Conservation (phyloP, 2,113 vertebrate species). For the Percina caprodes region DNA sequence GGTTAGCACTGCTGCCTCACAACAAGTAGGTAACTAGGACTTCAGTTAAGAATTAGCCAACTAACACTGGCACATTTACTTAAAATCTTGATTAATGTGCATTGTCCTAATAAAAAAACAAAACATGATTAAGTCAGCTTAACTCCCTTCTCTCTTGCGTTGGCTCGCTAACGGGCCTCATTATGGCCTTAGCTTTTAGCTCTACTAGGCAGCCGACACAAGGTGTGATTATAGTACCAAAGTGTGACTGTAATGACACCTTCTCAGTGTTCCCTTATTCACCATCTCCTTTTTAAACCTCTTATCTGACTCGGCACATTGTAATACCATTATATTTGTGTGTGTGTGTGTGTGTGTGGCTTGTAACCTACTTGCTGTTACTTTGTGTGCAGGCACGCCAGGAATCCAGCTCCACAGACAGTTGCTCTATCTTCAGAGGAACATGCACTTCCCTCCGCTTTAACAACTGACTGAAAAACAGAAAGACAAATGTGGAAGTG, state of each 20-base stretch:
- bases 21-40: too few species aligned
- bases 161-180: constrained; percentile 16
- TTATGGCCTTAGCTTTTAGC: neutral
- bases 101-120: too few species aligned
- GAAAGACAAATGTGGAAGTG: neutral
- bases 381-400: constrained; percentile 90
- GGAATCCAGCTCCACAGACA: constrained; percentile 92
- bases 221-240: neutral
- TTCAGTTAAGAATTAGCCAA: too few species aligned
- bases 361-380: constrained; percentile 82
- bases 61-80: too few species aligned
- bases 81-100: too few species aligned
- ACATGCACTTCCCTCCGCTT: constrained; percentile 93
- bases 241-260: neutral
- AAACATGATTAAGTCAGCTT: neutral
- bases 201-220: neutral
- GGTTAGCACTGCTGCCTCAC: too few species aligned
- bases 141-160: neutral
- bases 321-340: neutral
- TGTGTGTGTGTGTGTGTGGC: neutral
- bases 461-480: constrained; percentile 89
- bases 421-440: constrained; percentile 92
- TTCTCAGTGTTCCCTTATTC: neutral
- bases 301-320: too few species aligned
- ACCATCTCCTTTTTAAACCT: neutral